Conservation (phyloP, 1,140 invertebrate species). For the Atta texana region DNA sequence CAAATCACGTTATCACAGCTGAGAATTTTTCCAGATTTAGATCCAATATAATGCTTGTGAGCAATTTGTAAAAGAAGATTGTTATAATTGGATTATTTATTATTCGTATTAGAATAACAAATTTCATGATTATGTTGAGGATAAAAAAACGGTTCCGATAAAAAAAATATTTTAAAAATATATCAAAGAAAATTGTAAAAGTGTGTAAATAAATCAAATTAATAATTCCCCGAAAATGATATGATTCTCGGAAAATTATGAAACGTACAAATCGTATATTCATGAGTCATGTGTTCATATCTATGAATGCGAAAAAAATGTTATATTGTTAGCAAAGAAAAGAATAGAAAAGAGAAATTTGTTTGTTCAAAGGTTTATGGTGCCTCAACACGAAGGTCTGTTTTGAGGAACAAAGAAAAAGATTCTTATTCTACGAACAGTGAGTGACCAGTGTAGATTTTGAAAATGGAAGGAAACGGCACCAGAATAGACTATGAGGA, state of each 20-base stretch:
- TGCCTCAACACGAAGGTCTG: conserved; percentile 73
- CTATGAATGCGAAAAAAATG: too few relatives aligned
- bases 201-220: not conserved
- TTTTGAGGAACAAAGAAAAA: not conserved
- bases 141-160: not conserved
- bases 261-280: not conserved
- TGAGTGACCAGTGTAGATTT: not conserved
- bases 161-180: not conserved
- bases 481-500: conserved; percentile 89
- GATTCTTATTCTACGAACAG: conserved; percentile 49
- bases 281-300: not conserved
- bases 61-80: not conserved
- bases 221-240: too few relatives aligned
- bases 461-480: conserved; percentile 84
- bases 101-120: not conserved
- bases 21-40: not conserved
- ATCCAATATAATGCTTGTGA: not conserved
- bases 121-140: not conserved
- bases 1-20: not conserved
- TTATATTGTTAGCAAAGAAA: not conserved
- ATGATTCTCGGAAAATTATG: too few relatives aligned
- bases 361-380: not conserved
- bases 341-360: not conserved
- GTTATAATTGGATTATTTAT: not conserved
- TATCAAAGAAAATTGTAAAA: not conserved